Base-by-base conservation (phyloP, 2,797 vertebrate species). In the Parauchenoglanis ngamensis region DNA sequence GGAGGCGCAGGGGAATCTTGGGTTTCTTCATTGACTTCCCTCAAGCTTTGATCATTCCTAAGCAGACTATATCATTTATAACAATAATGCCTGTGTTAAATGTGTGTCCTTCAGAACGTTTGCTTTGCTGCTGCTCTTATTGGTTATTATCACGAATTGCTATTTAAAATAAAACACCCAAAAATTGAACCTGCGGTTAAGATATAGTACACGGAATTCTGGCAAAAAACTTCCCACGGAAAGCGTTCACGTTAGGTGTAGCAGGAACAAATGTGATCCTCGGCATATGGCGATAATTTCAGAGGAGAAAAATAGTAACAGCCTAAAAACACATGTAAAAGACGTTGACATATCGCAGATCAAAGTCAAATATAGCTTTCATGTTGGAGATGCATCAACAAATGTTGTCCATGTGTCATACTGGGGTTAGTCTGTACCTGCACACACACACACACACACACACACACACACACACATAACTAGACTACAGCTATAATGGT, bases 281-380 rank as follows among this genome's bases (percentile, higher is more conserved):
- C 19, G 78, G 79, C 89, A 90, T 89, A 87, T 90, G 89, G 89
- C 59, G 67, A 87, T 84, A 46, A 87, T 89, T 90, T 91, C 46
- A 15, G 31, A 87, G 78, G 57, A 56, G 46, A 17, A 73, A 80
- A 83, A 85, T 89, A 86, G 56, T 91, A 85, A 87, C 83, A 77
- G 83, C 59, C 52, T 85, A 49, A 82, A 86, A 88, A 88, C 87
- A 90, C 73, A 84, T 90, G 86, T 89, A 83, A 89, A 89, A 88
- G 84, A 83, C 80, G 85, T 84, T 88, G 88, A 86, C 79, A 86
- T 87, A 89, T 80, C 79, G 49, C 85, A 87, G 81, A 83, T 86
- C 84, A 88, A 76, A 87, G 86, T 73, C 78, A 7, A 89, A 86
- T 76, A 72, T 28, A 79, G 89, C 90, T 89, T 83, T 87, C 83